Conservation (phyloP, 2,888 invertebrate genomes). For the Polyommatus iphigenia region DNA sequence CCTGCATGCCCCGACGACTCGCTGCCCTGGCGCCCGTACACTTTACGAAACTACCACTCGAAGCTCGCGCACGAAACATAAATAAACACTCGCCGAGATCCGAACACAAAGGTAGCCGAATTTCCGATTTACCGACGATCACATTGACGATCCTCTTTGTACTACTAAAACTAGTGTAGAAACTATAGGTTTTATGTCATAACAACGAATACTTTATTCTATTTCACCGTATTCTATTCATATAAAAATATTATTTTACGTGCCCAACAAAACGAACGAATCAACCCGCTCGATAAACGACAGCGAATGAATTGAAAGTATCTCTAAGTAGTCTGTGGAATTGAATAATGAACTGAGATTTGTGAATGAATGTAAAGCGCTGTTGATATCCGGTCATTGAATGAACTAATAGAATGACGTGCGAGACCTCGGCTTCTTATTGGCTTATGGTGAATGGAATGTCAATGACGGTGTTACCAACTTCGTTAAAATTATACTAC, state of each 20-base stretch:
- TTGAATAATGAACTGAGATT: no score
- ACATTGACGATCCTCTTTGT: neutral
- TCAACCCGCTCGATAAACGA: slow-evolving; percentile 47
- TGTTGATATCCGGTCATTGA: neutral
- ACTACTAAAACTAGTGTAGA: neutral
- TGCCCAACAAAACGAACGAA: slow-evolving; percentile 39
- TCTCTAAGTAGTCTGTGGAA: no score
- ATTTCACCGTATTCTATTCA: neutral
- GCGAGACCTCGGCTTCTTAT: neutral
- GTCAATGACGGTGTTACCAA: neutral
- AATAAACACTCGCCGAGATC: slow-evolving; percentile 52
- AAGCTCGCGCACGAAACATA: slow-evolving; percentile 68
- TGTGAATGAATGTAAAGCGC: neutral
- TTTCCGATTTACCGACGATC: slow-evolving; percentile 20
- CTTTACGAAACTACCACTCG: slow-evolving; percentile 72
- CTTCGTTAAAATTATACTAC: neutral
- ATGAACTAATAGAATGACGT: slow-evolving; percentile 1
- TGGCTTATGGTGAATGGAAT: neutral
- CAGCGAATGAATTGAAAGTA: slow-evolving; percentile 38
- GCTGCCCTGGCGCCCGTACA: slow-evolving; percentile 47
- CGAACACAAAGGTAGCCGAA: slow-evolving; percentile 22
- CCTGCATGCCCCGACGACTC: slow-evolving; percentile 41
- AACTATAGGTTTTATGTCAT: slow-evolving; percentile 53
- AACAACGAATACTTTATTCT: slow-evolving; percentile 38
- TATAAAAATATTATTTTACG: slow-evolving; percentile 4